Base-by-base conservation (phyloP, 2,113 vertebrate genomes). In the Petrocephalus microphthalmus region DNA sequence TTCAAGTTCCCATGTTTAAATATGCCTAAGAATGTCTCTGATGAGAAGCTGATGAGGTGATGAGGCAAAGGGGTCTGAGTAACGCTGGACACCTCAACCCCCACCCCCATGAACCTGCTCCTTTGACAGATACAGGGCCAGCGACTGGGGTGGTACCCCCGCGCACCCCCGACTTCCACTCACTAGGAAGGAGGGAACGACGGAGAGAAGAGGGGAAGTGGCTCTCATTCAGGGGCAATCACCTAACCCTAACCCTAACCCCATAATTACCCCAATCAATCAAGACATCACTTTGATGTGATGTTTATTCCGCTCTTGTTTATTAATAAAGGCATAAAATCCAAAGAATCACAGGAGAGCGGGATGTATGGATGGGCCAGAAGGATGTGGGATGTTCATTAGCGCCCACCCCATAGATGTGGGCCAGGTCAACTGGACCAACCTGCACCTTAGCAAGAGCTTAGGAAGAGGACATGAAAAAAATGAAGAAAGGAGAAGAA, bases 201-300 rank as follows among this genome's bases (percentile, higher is more conserved):
- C 7, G 74, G 67, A 87, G 64, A n/a, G 57, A 47, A 20, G 67
- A 82, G 3, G 3, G 87, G 10, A 84, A 17, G n/a, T 45, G 71
- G 52, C n/a, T 15, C 25, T 37, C 83, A 49, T 15, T 85, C 47
- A 5, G 51, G n/a, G 71, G 25, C 52, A 82, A 52, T 71, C 86
- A 25, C 10, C 20, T n/a, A n/a, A n/a, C n/a, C n/a, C n/a, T n/a
- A n/a, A n/a, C n/a, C n/a, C n/a, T n/a, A n/a, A n/a, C n/a, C n/a
- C n/a, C 47, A 49, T 60, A 90, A 90, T 89, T 91, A 82, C n/a
- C 57, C 22, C 54, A 91, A 93, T 90, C 6, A 90, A 88, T 87
- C 89, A 89, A 71, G 88, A 91, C 87, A 54, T 56, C 87, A 83
- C 88, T 91, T 91, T 89, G 92, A 93, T 90, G 86, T 49, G 13